Conservation (phyloP, 2,113 vertebrate genomes). For the Regulus satrapa region DNA sequence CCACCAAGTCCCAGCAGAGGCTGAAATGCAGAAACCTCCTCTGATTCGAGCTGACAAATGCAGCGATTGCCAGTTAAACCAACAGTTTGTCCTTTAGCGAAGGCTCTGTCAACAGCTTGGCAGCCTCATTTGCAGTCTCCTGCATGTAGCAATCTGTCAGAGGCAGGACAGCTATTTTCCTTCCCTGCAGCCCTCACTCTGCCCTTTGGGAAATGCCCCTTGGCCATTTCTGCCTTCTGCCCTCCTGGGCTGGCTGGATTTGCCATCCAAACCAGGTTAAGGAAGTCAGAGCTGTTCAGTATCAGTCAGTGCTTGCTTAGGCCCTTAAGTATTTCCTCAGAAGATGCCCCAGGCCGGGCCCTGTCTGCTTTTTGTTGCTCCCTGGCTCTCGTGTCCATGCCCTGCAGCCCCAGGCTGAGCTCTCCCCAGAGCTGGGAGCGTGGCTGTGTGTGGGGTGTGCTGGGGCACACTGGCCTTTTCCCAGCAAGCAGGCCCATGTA, state of each 20-base stretch:
- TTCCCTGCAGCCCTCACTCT: background rate
- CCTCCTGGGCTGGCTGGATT: background rate
- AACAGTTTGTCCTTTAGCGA: background rate
- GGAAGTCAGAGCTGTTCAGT: background rate
- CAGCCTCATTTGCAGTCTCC: background rate
- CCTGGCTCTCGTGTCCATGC: background rate
- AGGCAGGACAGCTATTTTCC: background rate
- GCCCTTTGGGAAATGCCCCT: background rate
- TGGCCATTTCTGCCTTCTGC: background rate
- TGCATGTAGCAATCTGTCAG: background rate
- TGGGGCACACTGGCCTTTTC: background rate
- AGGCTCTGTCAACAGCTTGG: background rate
- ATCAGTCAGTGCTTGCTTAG: background rate
- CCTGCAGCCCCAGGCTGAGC: background rate
- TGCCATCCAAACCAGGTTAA: background rate
- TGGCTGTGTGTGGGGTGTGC: background rate
- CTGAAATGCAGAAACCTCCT: background rate
- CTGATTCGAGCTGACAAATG: background rate
- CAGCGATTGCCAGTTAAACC: background rate
- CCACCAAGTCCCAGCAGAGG: background rate
- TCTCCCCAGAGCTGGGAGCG: rapidly evolving
- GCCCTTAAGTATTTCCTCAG: background rate
- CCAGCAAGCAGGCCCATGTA: background rate
- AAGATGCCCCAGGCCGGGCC: background rate
- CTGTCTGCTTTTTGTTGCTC: background rate